These are phyloP conservation scores for Australoheros scitulus DNA, from an alignment of 2,113 vertebrate species.

Conservation along the genomic window DNA sequence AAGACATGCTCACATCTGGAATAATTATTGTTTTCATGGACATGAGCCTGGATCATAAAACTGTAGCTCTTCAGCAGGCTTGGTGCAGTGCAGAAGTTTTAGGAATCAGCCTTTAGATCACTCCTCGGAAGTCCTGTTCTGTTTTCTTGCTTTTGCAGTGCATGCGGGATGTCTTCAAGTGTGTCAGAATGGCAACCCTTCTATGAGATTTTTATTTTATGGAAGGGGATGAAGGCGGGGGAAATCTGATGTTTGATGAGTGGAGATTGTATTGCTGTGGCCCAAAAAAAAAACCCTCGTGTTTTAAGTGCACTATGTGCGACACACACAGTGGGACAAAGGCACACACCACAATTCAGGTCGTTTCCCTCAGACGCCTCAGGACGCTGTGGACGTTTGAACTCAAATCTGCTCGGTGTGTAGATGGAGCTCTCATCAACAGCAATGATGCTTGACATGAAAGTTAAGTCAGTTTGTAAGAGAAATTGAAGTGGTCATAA, in stretches of 20 bases:
- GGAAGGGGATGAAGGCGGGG: not conserved
- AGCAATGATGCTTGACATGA: not conserved
- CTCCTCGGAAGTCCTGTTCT: not conserved
- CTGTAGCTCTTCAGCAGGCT: not conserved
- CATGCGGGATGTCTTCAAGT: not conserved
- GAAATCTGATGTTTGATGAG: too few species aligned
- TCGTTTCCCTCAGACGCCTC: not conserved
- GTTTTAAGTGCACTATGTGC: not conserved
- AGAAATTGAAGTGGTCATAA: not conserved
- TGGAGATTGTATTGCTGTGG: too few species aligned
- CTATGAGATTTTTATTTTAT: not conserved
- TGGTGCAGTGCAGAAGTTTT: not conserved
- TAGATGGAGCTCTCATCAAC: not conserved
- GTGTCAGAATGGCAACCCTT: not conserved
- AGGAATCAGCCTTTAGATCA: not conserved
- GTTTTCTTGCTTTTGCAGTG: not conserved
- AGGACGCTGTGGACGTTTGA: not conserved
- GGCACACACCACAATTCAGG: not conserved
- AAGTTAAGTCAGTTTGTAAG: not conserved
- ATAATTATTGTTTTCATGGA: not conserved
- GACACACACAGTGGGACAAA: not conserved
- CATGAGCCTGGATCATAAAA: not conserved
- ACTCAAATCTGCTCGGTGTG: not conserved
- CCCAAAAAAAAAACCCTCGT: not conserved
- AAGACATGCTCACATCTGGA: not conserved